Evolutionary conservation across 2,888 invertebrate genomes (phyloP).

Genomic region (Agrilus cyanescens): DNA sequence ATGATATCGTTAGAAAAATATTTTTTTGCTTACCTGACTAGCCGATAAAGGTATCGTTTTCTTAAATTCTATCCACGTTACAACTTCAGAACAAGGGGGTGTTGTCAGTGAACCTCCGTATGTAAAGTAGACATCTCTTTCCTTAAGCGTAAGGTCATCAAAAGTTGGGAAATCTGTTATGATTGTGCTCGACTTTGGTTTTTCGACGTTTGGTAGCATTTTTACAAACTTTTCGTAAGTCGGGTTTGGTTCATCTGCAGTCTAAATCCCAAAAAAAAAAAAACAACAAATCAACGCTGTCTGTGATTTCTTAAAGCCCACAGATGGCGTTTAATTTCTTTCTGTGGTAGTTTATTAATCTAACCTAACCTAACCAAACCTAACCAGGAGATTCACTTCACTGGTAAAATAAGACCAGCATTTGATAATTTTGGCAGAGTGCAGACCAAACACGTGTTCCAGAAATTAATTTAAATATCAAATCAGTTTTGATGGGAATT

Average conservation of each 20-base stretch:
- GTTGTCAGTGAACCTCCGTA: conserved; percentile 73
- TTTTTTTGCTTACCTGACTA: conserved; percentile 45
- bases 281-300: no score
- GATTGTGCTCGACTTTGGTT: conserved; percentile 11
- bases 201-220: conserved; percentile 14
- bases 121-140: conserved; percentile 47
- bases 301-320: background rate
- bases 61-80: conserved; percentile 69
- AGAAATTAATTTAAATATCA: no score
- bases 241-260: conserved; percentile 12
- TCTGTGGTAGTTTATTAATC: background rate
- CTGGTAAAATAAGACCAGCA: no score
- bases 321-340: no score
- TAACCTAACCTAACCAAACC: no score
- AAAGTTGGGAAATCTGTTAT: conserved; percentile 10
- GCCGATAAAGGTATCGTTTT: conserved; percentile 60
- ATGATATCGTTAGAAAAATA: background rate
- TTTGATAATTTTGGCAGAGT: no score
- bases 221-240: conserved; percentile 15
- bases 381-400: no score
- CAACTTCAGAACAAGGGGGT: conserved; percentile 68
- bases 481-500: no score
- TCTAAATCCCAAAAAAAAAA: conserved; percentile 12
- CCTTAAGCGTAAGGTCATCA: conserved; percentile 10
- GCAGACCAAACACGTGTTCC: no score